phyloP scores from a whole-genome alignment of 2,888 invertebrate genomes.

The Poecilus cupreus region DNA sequence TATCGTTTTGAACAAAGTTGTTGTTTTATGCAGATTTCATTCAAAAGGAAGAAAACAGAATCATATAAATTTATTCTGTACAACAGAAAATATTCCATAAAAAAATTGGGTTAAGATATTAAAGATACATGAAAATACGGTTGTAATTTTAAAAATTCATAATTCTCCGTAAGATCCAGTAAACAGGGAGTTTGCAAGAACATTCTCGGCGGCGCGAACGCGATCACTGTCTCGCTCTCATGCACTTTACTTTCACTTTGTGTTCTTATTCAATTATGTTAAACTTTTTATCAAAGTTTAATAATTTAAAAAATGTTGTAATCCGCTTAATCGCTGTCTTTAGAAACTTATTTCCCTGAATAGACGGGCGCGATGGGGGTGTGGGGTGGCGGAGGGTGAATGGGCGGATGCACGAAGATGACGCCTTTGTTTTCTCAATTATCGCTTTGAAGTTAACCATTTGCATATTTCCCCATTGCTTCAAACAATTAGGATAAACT shows the following conservation, averaged over 20 bases:
- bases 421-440: conserved; percentile 48
- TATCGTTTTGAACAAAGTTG: too few species aligned
- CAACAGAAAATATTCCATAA: background rate
- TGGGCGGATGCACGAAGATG: background rate
- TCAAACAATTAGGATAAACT: conserved; percentile 29
- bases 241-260: conserved; percentile 51
- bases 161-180: background rate
- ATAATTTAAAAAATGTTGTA: conserved; percentile 53
- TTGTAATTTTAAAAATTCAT: background rate
- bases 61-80: too few species aligned
- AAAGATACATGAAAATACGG: background rate
- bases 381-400: too few species aligned
- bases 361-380: conserved; percentile 1
- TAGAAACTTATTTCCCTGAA: conserved; percentile 36
- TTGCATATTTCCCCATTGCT: conserved; percentile 40
- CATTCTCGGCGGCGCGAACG: background rate
- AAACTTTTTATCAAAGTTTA: conserved; percentile 51
- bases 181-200: conserved; percentile 6
- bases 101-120: background rate
- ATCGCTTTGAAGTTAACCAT: conserved; percentile 32
- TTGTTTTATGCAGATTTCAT: too few species aligned
- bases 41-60: too few species aligned
- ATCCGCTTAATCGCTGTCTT: conserved; percentile 51
- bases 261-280: conserved; percentile 56
- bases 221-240: background rate